Base-by-base conservation (phyloP, 2,888 invertebrate genomes). In the Lamellibrachia satsuma region DNA sequence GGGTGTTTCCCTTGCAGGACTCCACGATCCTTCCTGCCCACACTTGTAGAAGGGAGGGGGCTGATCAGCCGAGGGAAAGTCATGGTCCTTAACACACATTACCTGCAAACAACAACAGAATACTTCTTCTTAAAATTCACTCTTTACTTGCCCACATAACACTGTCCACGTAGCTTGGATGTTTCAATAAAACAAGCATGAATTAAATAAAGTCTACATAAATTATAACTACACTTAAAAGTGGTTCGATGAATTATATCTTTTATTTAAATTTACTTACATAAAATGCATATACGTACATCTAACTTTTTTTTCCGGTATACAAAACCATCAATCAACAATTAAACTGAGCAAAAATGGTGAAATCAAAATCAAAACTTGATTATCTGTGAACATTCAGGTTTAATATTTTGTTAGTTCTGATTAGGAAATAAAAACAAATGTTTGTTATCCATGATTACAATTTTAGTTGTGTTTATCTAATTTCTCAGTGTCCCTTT, bases 1-100 rank as follows among this genome's bases (percentile, higher is more conserved):
- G 15, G 94, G 94, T 75, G 93, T 94, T n/a, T 95, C 95, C 51
- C 94, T 93, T 2, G 95, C 95, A 52, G 95, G 95, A 92, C 95
- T 95, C 99, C 99, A 99, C 97, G 98, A 98, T 90, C 99, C 99
- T 97, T 99, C 99, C 92, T 98, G 98, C n/a, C 99, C 99, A 96
- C 99, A 99, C 0, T 98, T 98, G 96, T 99, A 99, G 97, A 99
- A 99, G 94, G 98, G 98, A 0, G 99, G 99, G n/a, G 99, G 98
- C 93, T 98, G 97, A 96, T 98, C 98, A 0, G 99, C 98, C 97
- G 99, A 99, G 94, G 75, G 75, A 6, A 75, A 75, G 75, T 75
- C 75, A 22, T 75, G 22, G 22, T 75, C 75, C 75, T 22, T 75
- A 11, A 75, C 75, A 75, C 75, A 75, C 6, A 75, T 11, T 22